Conservation (phyloP, 1,140 invertebrate species). For the Pseudobourletiella spinata region DNA sequence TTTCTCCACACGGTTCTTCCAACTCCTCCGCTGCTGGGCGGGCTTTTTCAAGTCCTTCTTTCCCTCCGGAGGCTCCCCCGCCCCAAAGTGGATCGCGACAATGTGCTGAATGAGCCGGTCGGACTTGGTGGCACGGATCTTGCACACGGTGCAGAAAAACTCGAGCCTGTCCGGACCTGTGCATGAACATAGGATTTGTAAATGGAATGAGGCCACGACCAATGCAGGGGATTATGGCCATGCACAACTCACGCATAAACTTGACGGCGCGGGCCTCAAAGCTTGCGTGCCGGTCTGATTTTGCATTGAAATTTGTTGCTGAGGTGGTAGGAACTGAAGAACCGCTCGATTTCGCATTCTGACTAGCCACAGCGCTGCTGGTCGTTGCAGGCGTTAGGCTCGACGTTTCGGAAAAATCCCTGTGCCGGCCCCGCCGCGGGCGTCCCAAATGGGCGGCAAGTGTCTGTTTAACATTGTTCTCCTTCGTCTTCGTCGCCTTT, state of each 20-base stretch:
- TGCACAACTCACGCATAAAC: no score
- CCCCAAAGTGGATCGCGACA: background rate
- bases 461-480: no score
- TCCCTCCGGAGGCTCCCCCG: background rate
- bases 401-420: no score
- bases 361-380: no score
- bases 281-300: no score
- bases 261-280: no score
- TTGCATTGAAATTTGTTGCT: background rate
- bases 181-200: background rate
- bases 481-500: no score
- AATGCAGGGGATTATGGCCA: background rate
- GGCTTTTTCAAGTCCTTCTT: background rate
- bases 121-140: background rate
- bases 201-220: background rate
- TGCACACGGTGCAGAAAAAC: background rate
- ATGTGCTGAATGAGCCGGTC: background rate
- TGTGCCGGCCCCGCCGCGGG: no score
- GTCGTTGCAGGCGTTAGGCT: no score
- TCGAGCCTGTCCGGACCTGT: background rate
- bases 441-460: no score
- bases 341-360: background rate
- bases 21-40: background rate
- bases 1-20: background rate
- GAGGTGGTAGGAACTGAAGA: background rate